Percentiles rank a stretch among this genome's conserved stretches.
Evolutionary conservation across 2,888 invertebrate genomes (phyloP).

Genomic region (Lepidocyrtinus sp.): DNA sequence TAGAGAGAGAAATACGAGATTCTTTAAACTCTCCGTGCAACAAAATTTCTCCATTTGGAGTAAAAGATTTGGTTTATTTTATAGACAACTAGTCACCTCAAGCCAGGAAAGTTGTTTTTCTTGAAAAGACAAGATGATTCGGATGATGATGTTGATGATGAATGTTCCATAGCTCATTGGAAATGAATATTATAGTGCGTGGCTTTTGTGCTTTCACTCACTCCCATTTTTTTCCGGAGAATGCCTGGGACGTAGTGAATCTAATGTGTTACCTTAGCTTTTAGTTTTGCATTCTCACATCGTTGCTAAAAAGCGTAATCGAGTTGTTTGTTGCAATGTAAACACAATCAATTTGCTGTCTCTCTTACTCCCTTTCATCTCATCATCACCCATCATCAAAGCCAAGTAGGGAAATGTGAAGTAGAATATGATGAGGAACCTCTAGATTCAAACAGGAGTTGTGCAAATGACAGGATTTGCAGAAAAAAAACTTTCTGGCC

Average conservation of each 20-base stretch:
- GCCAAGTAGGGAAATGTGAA: slow-evolving; percentile 10
- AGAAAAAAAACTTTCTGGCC: not conserved
- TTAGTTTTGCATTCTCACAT: too few relatives aligned
- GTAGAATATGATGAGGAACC: not conserved
- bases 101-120: not conserved
- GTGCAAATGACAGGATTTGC: slow-evolving; percentile 16
- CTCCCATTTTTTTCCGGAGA: too few relatives aligned
- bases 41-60: too few relatives aligned
- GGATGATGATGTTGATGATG: not conserved
- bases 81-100: too few relatives aligned
- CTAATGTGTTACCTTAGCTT: too few relatives aligned
- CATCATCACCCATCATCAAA: slow-evolving; percentile 21
- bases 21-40: too few relatives aligned
- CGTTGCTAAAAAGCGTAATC: not conserved
- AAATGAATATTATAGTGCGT: not conserved
- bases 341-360: slow-evolving; percentile 19
- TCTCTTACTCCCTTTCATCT: slow-evolving; percentile 10
- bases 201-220: not conserved
- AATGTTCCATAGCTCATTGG: not conserved
- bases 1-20: too few relatives aligned
- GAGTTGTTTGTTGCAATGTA: slow-evolving; percentile 21
- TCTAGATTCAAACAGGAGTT: not conserved
- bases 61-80: too few relatives aligned
- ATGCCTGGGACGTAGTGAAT: too few relatives aligned
- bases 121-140: not conserved